Evolutionary conservation across 2,797 vertebrate species (phyloP).

Genomic region (Trematomus bernacchii): DNA sequence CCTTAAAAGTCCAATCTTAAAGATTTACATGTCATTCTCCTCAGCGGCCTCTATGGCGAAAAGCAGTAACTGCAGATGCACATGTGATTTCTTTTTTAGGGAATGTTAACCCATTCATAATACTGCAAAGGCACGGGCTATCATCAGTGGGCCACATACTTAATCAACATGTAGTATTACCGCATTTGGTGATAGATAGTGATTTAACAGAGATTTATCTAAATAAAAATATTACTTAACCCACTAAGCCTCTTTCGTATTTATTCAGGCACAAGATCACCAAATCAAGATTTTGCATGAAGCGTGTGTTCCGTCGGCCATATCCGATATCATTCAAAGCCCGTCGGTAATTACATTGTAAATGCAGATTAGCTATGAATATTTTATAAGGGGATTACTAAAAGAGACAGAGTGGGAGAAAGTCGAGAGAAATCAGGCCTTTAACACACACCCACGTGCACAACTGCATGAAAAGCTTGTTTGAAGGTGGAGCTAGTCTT

Average conservation of each 20-base stretch:
- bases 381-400: conserved; percentile 85
- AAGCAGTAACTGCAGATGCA: too few species aligned
- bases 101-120: too few species aligned
- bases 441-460: conserved; percentile 71
- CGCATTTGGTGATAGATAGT: too few species aligned
- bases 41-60: too few species aligned
- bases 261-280: conserved; percentile 69
- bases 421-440: conserved; percentile 70
- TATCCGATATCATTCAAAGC: conserved; percentile 81
- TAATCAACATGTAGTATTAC: too few species aligned
- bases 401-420: conserved; percentile 70
- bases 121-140: too few species aligned
- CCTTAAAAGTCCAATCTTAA: background rate
- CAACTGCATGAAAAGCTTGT: conserved; percentile 80
- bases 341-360: conserved; percentile 83
- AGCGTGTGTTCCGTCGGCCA: conserved; percentile 65
- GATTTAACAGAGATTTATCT: too few species aligned
- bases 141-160: too few species aligned
- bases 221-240: background rate
- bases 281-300: conserved; percentile 74
- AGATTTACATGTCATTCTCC: too few species aligned
- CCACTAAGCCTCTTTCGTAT: conserved; percentile 42
- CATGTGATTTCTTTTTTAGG: too few species aligned
- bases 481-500: conserved; percentile 81
- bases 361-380: conserved; percentile 87